Evolutionary conservation across 2,888 invertebrate genomes (phyloP).

Genomic region (Polyommatus icarus): DNA sequence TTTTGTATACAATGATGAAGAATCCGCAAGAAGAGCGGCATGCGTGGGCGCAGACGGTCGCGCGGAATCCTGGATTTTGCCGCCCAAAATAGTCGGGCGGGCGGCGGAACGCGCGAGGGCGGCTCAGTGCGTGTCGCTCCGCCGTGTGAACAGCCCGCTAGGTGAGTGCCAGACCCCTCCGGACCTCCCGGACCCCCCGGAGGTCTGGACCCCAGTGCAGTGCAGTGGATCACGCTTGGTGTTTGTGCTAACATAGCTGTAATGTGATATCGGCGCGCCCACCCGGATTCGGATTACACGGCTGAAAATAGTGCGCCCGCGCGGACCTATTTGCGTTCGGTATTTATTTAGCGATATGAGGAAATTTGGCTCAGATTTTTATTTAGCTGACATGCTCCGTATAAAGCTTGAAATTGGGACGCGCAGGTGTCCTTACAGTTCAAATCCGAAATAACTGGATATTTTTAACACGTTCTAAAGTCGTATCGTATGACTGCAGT

Average conservation of each 20-base stretch:
- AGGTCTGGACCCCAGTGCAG: slow-evolving; percentile 44
- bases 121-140: slow-evolving; percentile 80
- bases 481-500: background rate
- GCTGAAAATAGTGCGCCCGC: slow-evolving; percentile 75
- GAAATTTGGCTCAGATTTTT: slow-evolving; percentile 70
- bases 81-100: slow-evolving; percentile 79
- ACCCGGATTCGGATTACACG: slow-evolving; percentile 75
- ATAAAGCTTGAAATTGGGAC: slow-evolving; percentile 60
- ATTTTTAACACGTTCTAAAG: slow-evolving; percentile 13
- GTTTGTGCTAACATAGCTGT: slow-evolving; percentile 49
- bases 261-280: slow-evolving; percentile 41
- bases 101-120: slow-evolving; percentile 65
- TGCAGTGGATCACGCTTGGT: slow-evolving; percentile 61
- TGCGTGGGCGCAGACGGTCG: slow-evolving; percentile 57
- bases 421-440: slow-evolving; percentile 40
- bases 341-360: slow-evolving; percentile 78
- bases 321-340: slow-evolving; percentile 76
- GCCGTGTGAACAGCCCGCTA: slow-evolving; percentile 79
- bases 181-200: slow-evolving; percentile 38
- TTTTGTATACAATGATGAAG: slow-evolving; percentile 35
- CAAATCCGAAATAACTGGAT: background rate
- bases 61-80: slow-evolving; percentile 77
- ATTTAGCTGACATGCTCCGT: slow-evolving; percentile 71
- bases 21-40: slow-evolving; percentile 45
- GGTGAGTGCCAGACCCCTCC: slow-evolving; percentile 60